Evolutionary conservation across 2,888 invertebrate species (phyloP), one percentile per base, ranked within the genome.

Genomic region (Drosophila demipolita): DNA sequence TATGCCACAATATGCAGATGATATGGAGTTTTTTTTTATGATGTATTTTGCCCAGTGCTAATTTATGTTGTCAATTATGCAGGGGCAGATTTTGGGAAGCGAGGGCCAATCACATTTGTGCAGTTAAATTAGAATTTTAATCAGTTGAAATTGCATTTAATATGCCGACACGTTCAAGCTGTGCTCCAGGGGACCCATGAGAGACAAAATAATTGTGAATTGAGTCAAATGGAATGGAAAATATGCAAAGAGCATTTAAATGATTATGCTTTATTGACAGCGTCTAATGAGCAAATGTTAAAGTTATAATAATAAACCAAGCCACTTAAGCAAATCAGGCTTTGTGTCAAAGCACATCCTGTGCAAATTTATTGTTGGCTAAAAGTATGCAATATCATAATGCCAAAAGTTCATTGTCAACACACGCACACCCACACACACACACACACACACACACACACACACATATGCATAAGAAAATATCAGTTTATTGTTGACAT

Each of bases 391-490:
- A 77, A 77, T 73, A 71, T 62, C 67, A 82, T 71, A 80, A 77
- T 75, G 83, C 82, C 74, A 70, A 82, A 80, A 86, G 78, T 80
- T 78, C 53, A 75, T 72, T 82, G 78, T 73, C 81, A 79, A 80
- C 70, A 79, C 50, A 68, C 40, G 50, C 65, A 66, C 42, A 32
- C 26, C 42, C 36, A 36, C 38, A 48, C 35, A 48, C 29, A 32
- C 26, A 48, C 35, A 48, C 29, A 32, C 26, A 35, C 7, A 15
- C 23, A 32, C 58, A 66, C 54, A 48, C 42, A 35, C 9, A 64
- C 59, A 35, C 40, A 53, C 29, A 49, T 20, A 49, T 33, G 32
- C 17, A 52, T 3, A 32, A 15, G 33, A 12, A 35, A 50, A 65
- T 49, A 58, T 36, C 75, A 53, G 61, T 68, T 79, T 72, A 72